These are phyloP conservation scores for Bombus huntii DNA, from an alignment of 1,140 invertebrate genomes.

Conservation along the genomic window DNA sequence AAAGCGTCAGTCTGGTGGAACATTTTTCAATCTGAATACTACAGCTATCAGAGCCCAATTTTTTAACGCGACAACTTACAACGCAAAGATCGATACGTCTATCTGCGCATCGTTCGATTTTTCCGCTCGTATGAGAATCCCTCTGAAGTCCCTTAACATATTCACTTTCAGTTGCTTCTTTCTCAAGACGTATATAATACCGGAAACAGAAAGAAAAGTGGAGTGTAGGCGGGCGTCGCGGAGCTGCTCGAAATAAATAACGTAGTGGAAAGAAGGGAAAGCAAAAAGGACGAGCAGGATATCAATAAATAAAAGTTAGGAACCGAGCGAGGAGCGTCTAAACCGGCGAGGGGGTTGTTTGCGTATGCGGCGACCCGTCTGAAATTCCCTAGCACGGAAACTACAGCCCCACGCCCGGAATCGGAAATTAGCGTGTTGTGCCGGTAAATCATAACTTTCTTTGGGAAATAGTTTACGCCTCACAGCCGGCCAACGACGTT, in stretches of 20 bases:
- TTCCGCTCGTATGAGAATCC: neutral
- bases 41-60: neutral
- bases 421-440: constrained; percentile 36
- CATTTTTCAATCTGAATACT: too few relatives aligned
- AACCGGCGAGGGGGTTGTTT: neutral
- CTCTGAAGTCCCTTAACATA: neutral
- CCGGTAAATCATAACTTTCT: constrained; percentile 39
- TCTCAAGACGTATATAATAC: neutral
- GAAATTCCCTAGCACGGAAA: constrained; percentile 19
- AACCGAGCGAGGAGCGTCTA: neutral
- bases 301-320: constrained; percentile 35
- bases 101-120: neutral
- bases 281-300: neutral
- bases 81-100: neutral
- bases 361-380: neutral
- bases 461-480: constrained; percentile 19
- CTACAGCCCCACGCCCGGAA: constrained; percentile 10
- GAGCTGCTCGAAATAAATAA: constrained; percentile 2
- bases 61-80: neutral
- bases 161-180: neutral
- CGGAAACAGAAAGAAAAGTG: neutral
- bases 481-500: neutral
- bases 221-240: neutral
- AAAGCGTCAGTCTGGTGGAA: too few relatives aligned
- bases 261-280: neutral